These are phyloP conservation scores for Simalia tracyae DNA, from an alignment of 2,797 vertebrate genomes.

Conservation along the genomic window DNA sequence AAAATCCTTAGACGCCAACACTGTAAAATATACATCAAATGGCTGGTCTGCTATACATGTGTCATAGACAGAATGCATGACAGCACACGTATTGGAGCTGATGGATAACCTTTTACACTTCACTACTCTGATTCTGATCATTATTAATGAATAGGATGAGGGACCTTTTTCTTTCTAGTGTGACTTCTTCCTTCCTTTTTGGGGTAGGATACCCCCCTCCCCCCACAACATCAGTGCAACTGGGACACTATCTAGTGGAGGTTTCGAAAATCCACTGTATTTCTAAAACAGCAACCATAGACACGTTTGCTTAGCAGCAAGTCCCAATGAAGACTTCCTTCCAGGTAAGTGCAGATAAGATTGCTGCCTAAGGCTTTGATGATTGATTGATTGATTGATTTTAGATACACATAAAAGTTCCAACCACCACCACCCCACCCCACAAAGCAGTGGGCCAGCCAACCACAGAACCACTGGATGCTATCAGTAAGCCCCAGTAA, in stretches of 20 bases:
- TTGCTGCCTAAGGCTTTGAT: not conserved
- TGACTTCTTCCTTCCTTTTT: not conserved
- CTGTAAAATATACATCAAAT: constrained; percentile 40
- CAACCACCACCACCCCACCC: not conserved
- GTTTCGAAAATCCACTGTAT: not conserved
- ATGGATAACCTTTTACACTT: not conserved
- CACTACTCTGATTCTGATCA: not conserved
- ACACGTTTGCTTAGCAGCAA: not conserved
- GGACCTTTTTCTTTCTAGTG: not conserved
- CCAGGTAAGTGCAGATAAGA: not conserved
- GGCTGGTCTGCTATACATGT: not conserved
- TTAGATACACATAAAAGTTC: not conserved
- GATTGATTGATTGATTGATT: not conserved
- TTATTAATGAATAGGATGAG: constrained; percentile 24
- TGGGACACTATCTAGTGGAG: not conserved
- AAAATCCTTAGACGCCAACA: not conserved
- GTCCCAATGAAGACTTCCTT: too few relatives aligned
- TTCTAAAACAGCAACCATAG: not conserved
- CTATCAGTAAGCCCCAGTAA: too few relatives aligned
- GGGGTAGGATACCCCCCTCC: not conserved
- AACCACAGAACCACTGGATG: too few relatives aligned
- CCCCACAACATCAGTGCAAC: not conserved
- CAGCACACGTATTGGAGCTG: not conserved
- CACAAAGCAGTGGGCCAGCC: not conserved
- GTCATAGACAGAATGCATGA: not conserved